Conservation (phyloP, 2,797 vertebrate genomes). For the Lindbergichthys nudifrons region DNA sequence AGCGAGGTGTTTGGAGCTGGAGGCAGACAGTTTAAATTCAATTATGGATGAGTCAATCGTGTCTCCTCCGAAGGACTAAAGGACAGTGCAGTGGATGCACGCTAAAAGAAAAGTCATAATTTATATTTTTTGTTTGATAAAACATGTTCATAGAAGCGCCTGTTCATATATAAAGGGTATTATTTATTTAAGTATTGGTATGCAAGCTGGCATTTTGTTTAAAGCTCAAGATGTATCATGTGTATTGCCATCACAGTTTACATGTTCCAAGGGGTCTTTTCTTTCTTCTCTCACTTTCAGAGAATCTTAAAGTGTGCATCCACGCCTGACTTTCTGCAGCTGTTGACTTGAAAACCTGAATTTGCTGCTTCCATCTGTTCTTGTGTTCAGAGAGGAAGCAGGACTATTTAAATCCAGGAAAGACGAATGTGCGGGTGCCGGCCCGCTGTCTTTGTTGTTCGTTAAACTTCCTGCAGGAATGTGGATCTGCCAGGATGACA, state of each 20-base stretch:
- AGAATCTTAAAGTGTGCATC: conserved; percentile 47
- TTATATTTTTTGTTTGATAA: conserved; percentile 14
- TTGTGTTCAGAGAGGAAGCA: conserved; percentile 57
- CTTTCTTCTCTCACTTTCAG: conserved; percentile 29
- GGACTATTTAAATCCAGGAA: conserved; percentile 77
- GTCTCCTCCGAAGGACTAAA: conserved; percentile 34
- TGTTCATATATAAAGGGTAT: neutral
- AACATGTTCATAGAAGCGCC: neutral
- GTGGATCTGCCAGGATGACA: conserved; percentile 73
- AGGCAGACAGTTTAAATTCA: conserved; percentile 68
- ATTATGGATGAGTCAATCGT: conserved; percentile 59
- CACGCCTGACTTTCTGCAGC: conserved; percentile 44
- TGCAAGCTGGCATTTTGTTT: conserved; percentile 13
- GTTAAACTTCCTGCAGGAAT: conserved; percentile 81
- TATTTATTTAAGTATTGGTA: conserved; percentile 1
- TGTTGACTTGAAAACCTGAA: conserved; percentile 55
- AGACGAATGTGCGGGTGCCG: conserved; percentile 63
- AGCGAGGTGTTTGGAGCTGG: conserved; percentile 61
- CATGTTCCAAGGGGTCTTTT: conserved; percentile 36
- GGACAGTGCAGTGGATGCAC: conserved; percentile 46
- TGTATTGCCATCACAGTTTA: conserved; percentile 22
- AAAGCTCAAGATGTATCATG: conserved; percentile 27
- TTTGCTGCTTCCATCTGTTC: conserved; percentile 34
- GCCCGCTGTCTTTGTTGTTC: conserved; percentile 79
- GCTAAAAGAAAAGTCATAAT: neutral